Percentiles rank a stretch among this genome's conserved stretches.
Evolutionary conservation across 2,113 vertebrate genomes (phyloP).

Genomic region (Myotis davidii): DNA sequence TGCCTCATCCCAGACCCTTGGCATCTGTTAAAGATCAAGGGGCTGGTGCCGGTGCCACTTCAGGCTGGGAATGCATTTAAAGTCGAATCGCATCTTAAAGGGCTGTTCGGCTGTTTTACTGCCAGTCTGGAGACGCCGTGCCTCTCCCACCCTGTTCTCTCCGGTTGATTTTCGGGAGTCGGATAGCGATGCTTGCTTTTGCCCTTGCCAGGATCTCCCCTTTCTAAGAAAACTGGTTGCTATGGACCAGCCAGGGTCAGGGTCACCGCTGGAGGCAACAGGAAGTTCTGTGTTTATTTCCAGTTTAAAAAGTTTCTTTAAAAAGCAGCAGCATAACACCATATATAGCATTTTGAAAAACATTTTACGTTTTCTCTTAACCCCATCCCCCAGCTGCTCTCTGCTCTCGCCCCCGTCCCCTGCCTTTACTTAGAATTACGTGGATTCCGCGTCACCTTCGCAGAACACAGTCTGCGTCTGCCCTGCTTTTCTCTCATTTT

Average conservation of each 20-base stretch:
- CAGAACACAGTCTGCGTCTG: fast-evolving
- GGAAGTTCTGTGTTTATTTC: conserved; percentile 51
- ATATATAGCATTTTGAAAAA: background rate
- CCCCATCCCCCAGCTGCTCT: background rate
- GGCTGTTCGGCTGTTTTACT: background rate
- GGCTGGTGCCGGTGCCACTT: background rate
- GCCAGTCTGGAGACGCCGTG: fast-evolving
- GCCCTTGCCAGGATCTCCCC: background rate
- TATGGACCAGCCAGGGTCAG: background rate
- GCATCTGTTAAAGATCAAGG: background rate
- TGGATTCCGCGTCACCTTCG: fast-evolving
- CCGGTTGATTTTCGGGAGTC: background rate
- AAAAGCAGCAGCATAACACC: background rate
- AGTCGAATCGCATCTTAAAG: background rate
- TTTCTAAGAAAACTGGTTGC: background rate
- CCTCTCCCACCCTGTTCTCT: background rate
- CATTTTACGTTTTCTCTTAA: background rate
- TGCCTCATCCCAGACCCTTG: background rate
- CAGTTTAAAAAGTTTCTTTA: background rate
- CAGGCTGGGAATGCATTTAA: background rate
- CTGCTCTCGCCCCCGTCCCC: fast-evolving
- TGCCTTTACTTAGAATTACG: too few relatives aligned
- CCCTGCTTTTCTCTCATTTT: background rate
- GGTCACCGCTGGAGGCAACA: conserved; percentile 4
- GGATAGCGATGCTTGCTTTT: background rate